Conservation (phyloP, 2,888 invertebrate genomes). For the Copidosoma aretas region DNA sequence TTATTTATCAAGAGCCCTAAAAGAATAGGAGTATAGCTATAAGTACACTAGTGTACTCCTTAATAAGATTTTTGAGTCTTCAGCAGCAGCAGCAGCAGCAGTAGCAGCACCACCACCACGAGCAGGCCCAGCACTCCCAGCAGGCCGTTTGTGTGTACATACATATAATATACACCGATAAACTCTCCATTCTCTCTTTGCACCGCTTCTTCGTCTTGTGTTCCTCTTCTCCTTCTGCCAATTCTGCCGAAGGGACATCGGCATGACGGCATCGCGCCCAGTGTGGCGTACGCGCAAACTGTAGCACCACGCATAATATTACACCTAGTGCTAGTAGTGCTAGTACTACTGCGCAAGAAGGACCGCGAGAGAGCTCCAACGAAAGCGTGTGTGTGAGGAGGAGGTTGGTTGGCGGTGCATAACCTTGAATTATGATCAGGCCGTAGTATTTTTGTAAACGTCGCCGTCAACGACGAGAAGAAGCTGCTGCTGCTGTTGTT, state of each 20-base stretch:
- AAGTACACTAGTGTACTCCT: too few relatives aligned
- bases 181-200: neutral
- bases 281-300: constrained; percentile 1
- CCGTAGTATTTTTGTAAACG: constrained; percentile 27
- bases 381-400: neutral
- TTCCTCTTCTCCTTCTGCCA: neutral
- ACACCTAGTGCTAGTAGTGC: neutral
- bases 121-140: neutral
- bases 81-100: neutral
- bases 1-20: too few relatives aligned
- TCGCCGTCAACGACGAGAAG: neutral
- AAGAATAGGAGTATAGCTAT: too few relatives aligned
- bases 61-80: too few relatives aligned
- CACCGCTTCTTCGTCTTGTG: neutral
- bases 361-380: too few relatives aligned
- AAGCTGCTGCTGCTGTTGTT: constrained; percentile 1
- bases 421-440: constrained; percentile 39
- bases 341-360: too few relatives aligned
- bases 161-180: too few relatives aligned
- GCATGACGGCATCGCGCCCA: neutral
- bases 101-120: too few relatives aligned
- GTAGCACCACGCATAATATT: neutral
- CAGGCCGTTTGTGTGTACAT: neutral
- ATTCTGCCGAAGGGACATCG: neutral
- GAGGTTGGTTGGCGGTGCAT: constrained; percentile 13